Percentiles rank a stretch among this genome's conserved stretches.
Conservation (phyloP, 2,797 vertebrate species). For the Sebastes matsubarae region DNA sequence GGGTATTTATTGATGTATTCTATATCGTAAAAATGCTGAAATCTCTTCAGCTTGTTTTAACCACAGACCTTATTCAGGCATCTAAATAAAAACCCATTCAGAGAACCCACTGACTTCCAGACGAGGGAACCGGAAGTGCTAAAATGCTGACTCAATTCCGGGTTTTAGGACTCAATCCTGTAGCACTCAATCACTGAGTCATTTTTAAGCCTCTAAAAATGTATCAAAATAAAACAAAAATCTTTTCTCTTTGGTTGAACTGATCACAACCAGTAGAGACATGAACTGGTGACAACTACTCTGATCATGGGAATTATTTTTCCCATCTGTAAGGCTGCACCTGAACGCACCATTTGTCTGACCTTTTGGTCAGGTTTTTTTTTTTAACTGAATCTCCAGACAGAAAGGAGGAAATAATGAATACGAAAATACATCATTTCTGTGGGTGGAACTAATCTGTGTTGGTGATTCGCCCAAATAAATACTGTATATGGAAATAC, state of each 20-base stretch:
- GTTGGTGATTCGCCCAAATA: conserved; percentile 6
- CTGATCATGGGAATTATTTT: not conserved
- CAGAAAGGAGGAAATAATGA: conserved; percentile 3
- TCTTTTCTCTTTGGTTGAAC: not conserved
- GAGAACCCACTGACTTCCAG: too few species aligned
- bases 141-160: too few species aligned
- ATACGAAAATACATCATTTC: not conserved
- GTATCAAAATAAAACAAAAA: not conserved
- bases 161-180: too few species aligned
- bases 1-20: too few species aligned
- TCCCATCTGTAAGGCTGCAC: not conserved
- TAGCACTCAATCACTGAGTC: too few species aligned
- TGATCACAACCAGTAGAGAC: not conserved
- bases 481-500: conserved; percentile 2
- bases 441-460: conserved; percentile 8
- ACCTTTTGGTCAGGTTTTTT: not conserved
- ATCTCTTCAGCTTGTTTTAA: too few species aligned
- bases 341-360: not conserved
- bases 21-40: too few species aligned
- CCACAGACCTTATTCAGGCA: too few species aligned
- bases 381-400: not conserved
- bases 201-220: not conserved
- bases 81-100: too few species aligned
- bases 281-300: not conserved
- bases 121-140: too few species aligned